phyloP scores from a whole-genome alignment of 37 sponge, comb jelly and placozoan species.

The Cladorhizidae sp. region DNA sequence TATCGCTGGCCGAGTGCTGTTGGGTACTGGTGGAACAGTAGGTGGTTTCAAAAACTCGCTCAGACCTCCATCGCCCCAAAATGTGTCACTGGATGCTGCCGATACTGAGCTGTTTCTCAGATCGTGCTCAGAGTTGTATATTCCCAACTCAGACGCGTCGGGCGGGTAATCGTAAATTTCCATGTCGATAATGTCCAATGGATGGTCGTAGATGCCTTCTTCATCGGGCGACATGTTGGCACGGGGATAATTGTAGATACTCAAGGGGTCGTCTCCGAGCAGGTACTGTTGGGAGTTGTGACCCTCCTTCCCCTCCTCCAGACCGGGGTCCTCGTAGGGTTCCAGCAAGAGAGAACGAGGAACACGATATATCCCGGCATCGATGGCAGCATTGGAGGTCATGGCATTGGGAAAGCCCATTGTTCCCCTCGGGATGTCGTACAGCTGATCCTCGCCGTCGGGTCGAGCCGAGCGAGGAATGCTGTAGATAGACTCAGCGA shows the following conservation, averaged over 20 bases:
- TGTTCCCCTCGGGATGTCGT: slow-evolving; percentile 1
- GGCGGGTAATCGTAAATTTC: slow-evolving; percentile 84
- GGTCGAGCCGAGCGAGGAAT: slow-evolving; percentile 21
- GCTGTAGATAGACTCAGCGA: slow-evolving; percentile 42
- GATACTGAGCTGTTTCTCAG: slow-evolving; percentile 29
- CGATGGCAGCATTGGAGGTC: slow-evolving; percentile 20
- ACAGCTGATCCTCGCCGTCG: neutral
- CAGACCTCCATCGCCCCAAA: neutral
- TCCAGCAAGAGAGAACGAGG: slow-evolving; percentile 18
- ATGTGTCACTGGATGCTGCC: slow-evolving; percentile 17
- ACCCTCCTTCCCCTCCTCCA: neutral
- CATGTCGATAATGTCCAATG: slow-evolving; percentile 41
- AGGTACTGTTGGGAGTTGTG: neutral
- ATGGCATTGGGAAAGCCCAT: slow-evolving; percentile 1
- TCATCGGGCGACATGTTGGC: slow-evolving; percentile 29
- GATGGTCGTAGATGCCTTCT: slow-evolving; percentile 70
- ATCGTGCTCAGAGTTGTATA: neutral
- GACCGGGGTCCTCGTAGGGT: neutral
- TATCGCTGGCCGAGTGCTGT: neutral
- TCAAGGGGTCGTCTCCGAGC: slow-evolving; percentile 21
- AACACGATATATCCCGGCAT: slow-evolving; percentile 49
- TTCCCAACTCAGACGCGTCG: slow-evolving; percentile 47
- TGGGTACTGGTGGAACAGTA: neutral
- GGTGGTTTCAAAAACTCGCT: neutral
- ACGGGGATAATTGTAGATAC: slow-evolving; percentile 57